Evolutionary conservation across 2,113 vertebrate species (phyloP), one percentile per base, ranked within the genome.

Genomic region (Tretioscincus oriximinensis): DNA sequence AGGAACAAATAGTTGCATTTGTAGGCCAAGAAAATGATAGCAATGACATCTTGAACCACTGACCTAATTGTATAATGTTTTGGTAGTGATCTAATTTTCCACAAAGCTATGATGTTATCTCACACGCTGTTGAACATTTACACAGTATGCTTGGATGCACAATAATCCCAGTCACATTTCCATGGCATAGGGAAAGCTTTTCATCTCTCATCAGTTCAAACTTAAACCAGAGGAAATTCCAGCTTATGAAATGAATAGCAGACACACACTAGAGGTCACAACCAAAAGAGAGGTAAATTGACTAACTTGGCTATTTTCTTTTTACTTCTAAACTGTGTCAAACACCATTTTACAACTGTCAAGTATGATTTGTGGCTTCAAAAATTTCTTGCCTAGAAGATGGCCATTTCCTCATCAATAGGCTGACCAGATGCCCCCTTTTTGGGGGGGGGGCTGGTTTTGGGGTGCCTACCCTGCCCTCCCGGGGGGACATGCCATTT

Each of bases 21-120:
- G 0, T 1, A 16, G 77, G 67, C 60, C 72, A 81, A 18, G 49
- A 86, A 63, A 66, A 67, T 74, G 16, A 9, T 14, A 73, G 58
- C 8, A 75, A 47, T 81, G 85, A 73, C 20, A 65, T 49, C n/a
- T n/a, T n/a, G 58, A 82, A 54, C 54, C 73, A 64, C 9, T 10
- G 45, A 77, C 31, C 69, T 73, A 20, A 70, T 77, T 73, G 68
- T 70, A 26, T 2, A 12, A 70, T 61, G 10, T 76, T 70, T 82
- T n/a, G 29, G 58, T 41, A 41, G 80, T 82, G 58, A 82, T 69
- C 65, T 82, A 70, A 76, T 63, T 47, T 70, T 70, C 76, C 18
- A 76, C 26, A 47, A 7, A 81, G 54, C 65, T 76, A 26, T 26
- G 26, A 69, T 60, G 51, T 26, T 45, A 20, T 45, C 14, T 67